A percentile compares a stretch with the other conserved stretches of the same genome.
phyloP scores from a whole-genome alignment of 2,888 invertebrate genomes.

The Philaethria dido region DNA sequence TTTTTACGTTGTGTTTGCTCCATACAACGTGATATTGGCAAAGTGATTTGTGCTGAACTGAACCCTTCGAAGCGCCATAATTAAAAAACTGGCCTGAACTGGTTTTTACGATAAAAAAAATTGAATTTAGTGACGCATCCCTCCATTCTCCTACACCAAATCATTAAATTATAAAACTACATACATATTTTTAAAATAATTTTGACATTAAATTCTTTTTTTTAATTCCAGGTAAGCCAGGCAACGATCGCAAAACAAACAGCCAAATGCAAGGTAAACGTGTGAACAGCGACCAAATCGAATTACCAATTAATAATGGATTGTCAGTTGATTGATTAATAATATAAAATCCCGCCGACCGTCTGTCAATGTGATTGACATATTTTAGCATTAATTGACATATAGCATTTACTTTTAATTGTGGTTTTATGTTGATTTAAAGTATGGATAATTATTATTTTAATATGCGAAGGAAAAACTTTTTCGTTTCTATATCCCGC shows the following conservation, averaged over 20 bases:
- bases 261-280: slow-evolving; percentile 36
- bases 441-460: too few relatives aligned
- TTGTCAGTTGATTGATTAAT: slow-evolving; percentile 58
- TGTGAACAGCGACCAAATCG: slow-evolving; percentile 35
- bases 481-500: too few relatives aligned
- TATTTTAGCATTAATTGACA: slow-evolving; percentile 75
- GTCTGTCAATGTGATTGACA: slow-evolving; percentile 64
- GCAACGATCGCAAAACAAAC: slow-evolving; percentile 16
- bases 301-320: slow-evolving; percentile 56
- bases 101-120: too few relatives aligned
- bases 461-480: too few relatives aligned
- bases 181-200: neutral
- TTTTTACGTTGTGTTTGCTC: too few relatives aligned
- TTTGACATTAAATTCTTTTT: neutral
- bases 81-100: too few relatives aligned
- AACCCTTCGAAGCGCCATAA: too few relatives aligned
- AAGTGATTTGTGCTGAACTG: too few relatives aligned
- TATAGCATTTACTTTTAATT: slow-evolving; percentile 65
- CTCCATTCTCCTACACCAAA: neutral
- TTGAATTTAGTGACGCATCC: too few relatives aligned
- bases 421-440: slow-evolving; percentile 51
- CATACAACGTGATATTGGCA: too few relatives aligned
- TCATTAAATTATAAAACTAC: too few relatives aligned
- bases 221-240: slow-evolving; percentile 50
- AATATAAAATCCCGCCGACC: slow-evolving; percentile 58